Base-by-base conservation (phyloP, 2,113 vertebrate species). In the Microcebus tavaratra region DNA sequence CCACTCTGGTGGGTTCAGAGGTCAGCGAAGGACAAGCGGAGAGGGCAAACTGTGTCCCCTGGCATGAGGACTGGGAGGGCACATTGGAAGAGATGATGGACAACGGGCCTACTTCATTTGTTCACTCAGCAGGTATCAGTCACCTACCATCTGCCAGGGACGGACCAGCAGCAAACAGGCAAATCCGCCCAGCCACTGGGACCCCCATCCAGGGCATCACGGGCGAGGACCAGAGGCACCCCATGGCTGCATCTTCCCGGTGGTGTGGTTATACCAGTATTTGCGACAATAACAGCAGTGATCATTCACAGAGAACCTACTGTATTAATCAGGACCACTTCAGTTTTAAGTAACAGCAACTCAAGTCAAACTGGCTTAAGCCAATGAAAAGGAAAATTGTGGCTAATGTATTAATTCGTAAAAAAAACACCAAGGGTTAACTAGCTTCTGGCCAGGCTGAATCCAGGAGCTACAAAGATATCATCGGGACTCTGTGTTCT, bases 311-410 rank as follows among this genome's bases (percentile, higher is more conserved):
- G 7, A 85, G 76, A 91, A 76, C 65, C 36, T 67, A 21, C 39
- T 29, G 14, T 17, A 18, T 85, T 34, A 67, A 67, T 82, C 67
- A 82, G 76, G 57, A 20, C 34, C 50, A 50, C 67, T 81, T 81
- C 79, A 36, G 27, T 70, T 86, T 88, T 88, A 94, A 90, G 61
- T 63, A 86, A 90, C 1, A 92, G 45, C 36, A 97, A 91, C 45
- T 83, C 53, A 89, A 39, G 25, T 73, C 3, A 13, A 88, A 91
- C 23, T 53, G 87, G 36, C 72, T 80, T 42, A 59, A 80, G 20
- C 13, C 70, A 94, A 67, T n/a, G 57, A 42, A 70, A 90, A 23
- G 59, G 21, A 36, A 39, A 84, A 25, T 25, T 34, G 7, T n/a
- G 31, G 9, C 42, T 29, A 20, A 55, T 13, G 25, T 73, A 27